Conservation (phyloP, 1,140 invertebrate species). For the Danaus plexippus region DNA sequence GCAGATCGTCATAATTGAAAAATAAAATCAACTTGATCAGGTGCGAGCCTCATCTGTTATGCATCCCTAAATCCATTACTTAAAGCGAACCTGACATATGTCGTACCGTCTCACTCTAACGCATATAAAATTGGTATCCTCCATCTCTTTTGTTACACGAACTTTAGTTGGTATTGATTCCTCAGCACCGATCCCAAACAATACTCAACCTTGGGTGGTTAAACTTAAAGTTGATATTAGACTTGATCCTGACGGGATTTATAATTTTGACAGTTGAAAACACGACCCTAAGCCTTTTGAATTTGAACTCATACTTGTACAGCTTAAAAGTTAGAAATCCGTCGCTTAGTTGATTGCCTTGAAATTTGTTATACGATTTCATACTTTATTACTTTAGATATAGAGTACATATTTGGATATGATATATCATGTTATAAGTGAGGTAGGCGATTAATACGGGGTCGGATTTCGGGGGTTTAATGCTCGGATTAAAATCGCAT, state of each 20-base stretch:
- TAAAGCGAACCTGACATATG: slow-evolving; percentile 31
- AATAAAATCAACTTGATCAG: slow-evolving; percentile 62
- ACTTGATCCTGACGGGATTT: slow-evolving; percentile 19
- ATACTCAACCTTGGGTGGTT: slow-evolving; percentile 29
- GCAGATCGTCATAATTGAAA: slow-evolving; percentile 49
- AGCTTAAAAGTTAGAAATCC: slow-evolving; percentile 64
- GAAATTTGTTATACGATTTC: slow-evolving; percentile 22
- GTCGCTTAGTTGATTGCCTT: slow-evolving; percentile 28
- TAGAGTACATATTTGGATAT: slow-evolving; percentile 44
- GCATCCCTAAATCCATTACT: slow-evolving; percentile 45
- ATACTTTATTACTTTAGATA: slow-evolving; percentile 19
- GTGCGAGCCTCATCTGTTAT: slow-evolving; percentile 52
- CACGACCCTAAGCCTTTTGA: slow-evolving; percentile 49
- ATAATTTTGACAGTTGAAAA: slow-evolving; percentile 45
- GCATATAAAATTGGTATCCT: slow-evolving; percentile 21
- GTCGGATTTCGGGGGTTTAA: slow-evolving; percentile 61
- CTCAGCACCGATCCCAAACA: slow-evolving; percentile 15
- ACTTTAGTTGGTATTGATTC: slow-evolving; percentile 64
- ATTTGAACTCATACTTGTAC: slow-evolving; percentile 52
- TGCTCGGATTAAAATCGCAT: slow-evolving; percentile 67
- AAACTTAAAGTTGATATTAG: slow-evolving; percentile 30
- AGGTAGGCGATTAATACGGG: slow-evolving; percentile 54
- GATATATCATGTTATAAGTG: slow-evolving; percentile 40
- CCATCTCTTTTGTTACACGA: slow-evolving; percentile 34
- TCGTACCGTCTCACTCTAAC: slow-evolving; percentile 35